These are phyloP conservation scores for Mimachlamys varia DNA, from an alignment of 2,888 invertebrate genomes.

Conservation along the genomic window DNA sequence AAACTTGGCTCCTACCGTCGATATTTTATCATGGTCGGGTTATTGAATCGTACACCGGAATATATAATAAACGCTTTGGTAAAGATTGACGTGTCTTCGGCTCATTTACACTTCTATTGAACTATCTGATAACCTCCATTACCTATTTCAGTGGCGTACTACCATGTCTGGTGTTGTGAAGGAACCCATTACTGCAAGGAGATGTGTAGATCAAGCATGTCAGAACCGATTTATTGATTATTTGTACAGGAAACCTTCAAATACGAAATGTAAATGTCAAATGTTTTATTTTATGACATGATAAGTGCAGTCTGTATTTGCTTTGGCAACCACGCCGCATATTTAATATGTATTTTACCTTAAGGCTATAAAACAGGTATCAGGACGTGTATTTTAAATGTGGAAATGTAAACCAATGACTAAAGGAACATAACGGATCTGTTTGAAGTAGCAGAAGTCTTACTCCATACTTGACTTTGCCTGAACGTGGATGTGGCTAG, in stretches of 20 bases:
- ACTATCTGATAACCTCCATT: background rate
- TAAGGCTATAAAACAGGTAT: background rate
- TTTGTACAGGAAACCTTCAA: background rate
- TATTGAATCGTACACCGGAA: background rate
- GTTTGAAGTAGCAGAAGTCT: background rate
- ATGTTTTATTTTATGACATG: background rate
- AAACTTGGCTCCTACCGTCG: background rate
- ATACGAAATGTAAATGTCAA: background rate
- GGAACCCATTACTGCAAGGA: too few species aligned
- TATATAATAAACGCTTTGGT: background rate
- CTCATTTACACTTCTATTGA: conserved; percentile 3
- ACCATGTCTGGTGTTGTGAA: too few species aligned
- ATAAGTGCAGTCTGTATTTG: conserved; percentile 23
- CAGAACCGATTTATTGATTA: background rate
- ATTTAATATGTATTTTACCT: background rate
- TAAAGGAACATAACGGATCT: background rate
- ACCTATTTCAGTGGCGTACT: too few species aligned
- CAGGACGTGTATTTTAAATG: background rate
- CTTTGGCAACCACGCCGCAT: background rate
- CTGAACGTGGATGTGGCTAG: too few species aligned
- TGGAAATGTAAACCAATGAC: background rate
- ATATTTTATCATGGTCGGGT: conserved; percentile 6
- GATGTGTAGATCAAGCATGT: background rate
- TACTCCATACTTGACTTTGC: background rate
- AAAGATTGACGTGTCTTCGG: background rate